Evolutionary conservation across 2,797 vertebrate genomes (phyloP).

Genomic region (Enoplosus armatus): DNA sequence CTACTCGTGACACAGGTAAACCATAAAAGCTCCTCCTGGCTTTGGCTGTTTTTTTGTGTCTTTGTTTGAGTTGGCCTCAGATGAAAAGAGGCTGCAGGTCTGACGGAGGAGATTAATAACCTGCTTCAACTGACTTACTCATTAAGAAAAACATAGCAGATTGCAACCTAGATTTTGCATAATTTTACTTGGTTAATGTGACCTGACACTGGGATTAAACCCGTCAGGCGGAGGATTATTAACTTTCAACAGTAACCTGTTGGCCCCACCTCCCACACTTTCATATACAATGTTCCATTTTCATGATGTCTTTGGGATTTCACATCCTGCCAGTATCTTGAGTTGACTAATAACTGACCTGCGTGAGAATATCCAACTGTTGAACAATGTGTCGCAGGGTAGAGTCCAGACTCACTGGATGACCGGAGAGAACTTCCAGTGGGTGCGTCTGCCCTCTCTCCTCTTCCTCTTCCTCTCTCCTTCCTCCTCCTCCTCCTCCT

Average conservation of each 20-base stretch:
- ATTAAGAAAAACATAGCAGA: not conserved
- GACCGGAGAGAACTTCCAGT: constrained; percentile 68
- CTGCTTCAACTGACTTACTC: not conserved
- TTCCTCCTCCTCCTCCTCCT: constrained; percentile 39
- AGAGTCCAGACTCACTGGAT: constrained; percentile 78
- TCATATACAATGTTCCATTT: not conserved
- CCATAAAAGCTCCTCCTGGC: not conserved
- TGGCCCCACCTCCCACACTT: fast-evolving
- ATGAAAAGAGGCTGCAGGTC: not conserved
- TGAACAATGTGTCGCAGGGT: constrained; percentile 90
- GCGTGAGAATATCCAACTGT: constrained; percentile 91
- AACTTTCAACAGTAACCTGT: not conserved
- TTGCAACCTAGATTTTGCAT: not conserved
- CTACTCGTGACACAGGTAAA: not conserved
- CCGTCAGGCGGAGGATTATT: not conserved
- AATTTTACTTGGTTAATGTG: not conserved
- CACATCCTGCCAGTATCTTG: not conserved
- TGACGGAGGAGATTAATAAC: not conserved
- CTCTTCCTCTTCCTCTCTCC: constrained; percentile 72
- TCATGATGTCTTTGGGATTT: not conserved
- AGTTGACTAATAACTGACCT: constrained; percentile 79
- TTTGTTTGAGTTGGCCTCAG: constrained; percentile 2
- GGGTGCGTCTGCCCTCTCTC: constrained; percentile 57
- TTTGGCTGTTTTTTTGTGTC: not conserved
- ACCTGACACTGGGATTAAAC: not conserved